phyloP scores from a whole-genome alignment of 2,797 vertebrate species.

The Psittacula echo region DNA sequence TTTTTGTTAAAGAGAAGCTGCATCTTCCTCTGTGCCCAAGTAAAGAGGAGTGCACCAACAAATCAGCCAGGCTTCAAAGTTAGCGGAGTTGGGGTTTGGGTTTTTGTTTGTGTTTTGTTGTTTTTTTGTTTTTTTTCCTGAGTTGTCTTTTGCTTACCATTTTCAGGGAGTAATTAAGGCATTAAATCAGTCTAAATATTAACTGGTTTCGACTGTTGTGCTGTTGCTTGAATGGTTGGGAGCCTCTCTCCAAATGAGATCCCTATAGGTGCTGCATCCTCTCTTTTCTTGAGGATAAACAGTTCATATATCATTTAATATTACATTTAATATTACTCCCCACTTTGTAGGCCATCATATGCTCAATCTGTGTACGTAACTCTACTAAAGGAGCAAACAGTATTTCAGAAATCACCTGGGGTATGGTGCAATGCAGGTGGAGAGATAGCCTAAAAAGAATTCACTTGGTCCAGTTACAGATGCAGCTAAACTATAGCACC shows the following conservation, averaged over 20 bases:
- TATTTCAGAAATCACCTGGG: background rate
- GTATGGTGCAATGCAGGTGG: too few species aligned
- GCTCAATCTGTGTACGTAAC: background rate
- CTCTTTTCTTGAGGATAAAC: background rate
- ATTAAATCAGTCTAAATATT: background rate
- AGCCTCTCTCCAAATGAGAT: background rate
- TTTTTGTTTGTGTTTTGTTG: background rate
- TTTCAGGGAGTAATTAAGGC: background rate
- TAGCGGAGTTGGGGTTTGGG: background rate
- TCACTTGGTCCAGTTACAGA: background rate
- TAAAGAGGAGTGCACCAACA: background rate
- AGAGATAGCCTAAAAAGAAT: background rate
- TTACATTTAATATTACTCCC: background rate
- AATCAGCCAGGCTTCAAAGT: background rate
- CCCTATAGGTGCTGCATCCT: background rate
- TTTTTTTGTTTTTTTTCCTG: background rate
- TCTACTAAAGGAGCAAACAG: background rate
- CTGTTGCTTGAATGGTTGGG: background rate
- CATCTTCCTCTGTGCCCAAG: background rate
- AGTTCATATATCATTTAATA: accelerated
- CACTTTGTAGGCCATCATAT: accelerated
- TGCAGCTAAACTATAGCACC: background rate
- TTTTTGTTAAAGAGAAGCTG: background rate
- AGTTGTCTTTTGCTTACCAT: background rate
- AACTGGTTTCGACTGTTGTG: background rate